These are phyloP conservation scores for Magallana ariakensis DNA, from an alignment of 1,140 invertebrate genomes.

Conservation along the genomic window DNA sequence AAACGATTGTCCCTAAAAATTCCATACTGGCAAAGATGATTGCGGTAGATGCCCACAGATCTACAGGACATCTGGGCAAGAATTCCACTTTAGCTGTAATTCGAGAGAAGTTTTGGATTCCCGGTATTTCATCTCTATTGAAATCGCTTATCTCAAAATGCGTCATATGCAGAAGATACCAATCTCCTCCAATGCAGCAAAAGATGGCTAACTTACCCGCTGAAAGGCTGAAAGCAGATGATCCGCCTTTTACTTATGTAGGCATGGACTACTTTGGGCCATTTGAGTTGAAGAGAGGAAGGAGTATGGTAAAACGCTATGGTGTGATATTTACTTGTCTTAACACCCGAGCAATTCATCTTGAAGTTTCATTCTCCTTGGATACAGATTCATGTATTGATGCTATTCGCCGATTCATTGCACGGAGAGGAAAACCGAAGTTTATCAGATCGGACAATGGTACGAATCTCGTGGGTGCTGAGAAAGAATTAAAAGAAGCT, in stretches of 20 bases:
- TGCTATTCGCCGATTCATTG: slow-evolving; percentile 58
- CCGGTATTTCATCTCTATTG: slow-evolving; percentile 23
- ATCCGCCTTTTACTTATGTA: slow-evolving; percentile 56
- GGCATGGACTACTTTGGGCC: slow-evolving; percentile 66
- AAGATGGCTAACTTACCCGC: slow-evolving; percentile 63
- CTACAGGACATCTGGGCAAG: slow-evolving; percentile 48
- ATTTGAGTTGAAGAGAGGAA: slow-evolving; percentile 49
- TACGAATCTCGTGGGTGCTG: slow-evolving; percentile 62
- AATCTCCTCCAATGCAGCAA: slow-evolving; percentile 41
- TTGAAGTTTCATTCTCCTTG: slow-evolving; percentile 56
- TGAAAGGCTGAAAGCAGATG: slow-evolving; percentile 56
- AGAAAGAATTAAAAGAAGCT: slow-evolving; percentile 59
- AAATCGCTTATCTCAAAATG: slow-evolving; percentile 52
- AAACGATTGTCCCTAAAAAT: slow-evolving; percentile 41
- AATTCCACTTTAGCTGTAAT: slow-evolving; percentile 44
- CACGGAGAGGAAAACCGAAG: slow-evolving; percentile 52
- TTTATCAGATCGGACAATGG: slow-evolving; percentile 59
- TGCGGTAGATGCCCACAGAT: slow-evolving; percentile 41
- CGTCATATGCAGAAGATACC: slow-evolving; percentile 58
- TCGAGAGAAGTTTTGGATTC: slow-evolving; percentile 53
- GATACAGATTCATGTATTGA: slow-evolving; percentile 57
- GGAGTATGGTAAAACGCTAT: slow-evolving; percentile 49
- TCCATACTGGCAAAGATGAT: slow-evolving; percentile 38
- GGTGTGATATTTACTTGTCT: slow-evolving; percentile 54
- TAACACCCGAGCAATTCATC: slow-evolving; percentile 42